These are phyloP conservation scores for Spodoptera picta DNA, from an alignment of 2,888 invertebrate genomes.

Conservation along the genomic window DNA sequence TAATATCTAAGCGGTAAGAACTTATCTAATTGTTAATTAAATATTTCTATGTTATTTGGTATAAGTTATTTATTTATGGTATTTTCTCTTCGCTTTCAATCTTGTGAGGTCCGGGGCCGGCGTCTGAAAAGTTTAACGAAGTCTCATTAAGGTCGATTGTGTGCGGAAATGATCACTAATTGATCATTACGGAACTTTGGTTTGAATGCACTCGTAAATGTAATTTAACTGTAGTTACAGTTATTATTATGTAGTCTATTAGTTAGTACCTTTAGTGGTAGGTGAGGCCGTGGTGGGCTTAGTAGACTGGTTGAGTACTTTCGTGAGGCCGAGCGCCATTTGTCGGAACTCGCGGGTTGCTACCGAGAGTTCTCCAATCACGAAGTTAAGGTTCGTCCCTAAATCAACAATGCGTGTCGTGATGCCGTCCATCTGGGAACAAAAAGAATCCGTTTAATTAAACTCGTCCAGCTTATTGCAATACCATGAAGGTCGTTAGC, in stretches of 20 bases:
- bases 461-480: constrained; percentile 15
- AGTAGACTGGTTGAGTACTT: constrained; percentile 92
- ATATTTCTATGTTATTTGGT: constrained; percentile 71
- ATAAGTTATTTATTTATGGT: constrained; percentile 56
- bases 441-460: constrained; percentile 40
- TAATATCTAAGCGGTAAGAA: constrained; percentile 64
- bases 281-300: constrained; percentile 86
- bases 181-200: constrained; percentile 19
- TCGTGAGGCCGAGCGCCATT: constrained; percentile 93
- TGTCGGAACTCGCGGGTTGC: constrained; percentile 95
- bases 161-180: constrained; percentile 1
- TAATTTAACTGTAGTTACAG: constrained; percentile 6
- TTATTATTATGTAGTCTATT: constrained; percentile 2
- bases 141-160: not conserved
- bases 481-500: constrained; percentile 35
- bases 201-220: constrained; percentile 18
- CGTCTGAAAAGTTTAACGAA: constrained; percentile 69
- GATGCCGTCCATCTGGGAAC: constrained; percentile 91
- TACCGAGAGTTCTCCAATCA: constrained; percentile 93
- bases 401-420: constrained; percentile 93
- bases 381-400: constrained; percentile 94
- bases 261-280: constrained; percentile 82
- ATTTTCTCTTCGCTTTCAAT: constrained; percentile 72
- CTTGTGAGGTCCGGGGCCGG: constrained; percentile 90
- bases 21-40: constrained; percentile 61